Evolutionary conservation across 2,797 vertebrate species (phyloP).

Genomic region (Benthosema pterotum): DNA sequence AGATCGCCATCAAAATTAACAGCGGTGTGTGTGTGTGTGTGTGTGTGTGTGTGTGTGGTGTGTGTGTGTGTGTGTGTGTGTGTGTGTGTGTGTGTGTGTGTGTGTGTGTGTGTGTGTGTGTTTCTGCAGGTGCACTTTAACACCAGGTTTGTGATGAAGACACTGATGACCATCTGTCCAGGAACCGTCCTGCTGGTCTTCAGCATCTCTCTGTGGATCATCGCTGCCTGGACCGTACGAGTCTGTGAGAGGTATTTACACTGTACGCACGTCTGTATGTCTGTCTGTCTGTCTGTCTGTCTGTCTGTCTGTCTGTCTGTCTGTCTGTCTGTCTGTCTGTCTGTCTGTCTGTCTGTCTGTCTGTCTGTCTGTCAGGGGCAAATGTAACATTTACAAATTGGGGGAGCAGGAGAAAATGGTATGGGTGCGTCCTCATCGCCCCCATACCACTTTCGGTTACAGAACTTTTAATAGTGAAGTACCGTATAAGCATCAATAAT

Average conservation of each 20-base stretch:
- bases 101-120: slow-evolving; percentile 17
- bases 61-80: slow-evolving; percentile 10
- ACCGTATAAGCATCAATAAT: no score
- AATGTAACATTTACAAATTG: no score
- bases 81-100: slow-evolving; percentile 2
- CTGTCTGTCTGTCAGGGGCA: no score
- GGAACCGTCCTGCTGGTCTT: slow-evolving; percentile 97
- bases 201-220: slow-evolving; percentile 99
- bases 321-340: background rate
- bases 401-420: no score
- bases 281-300: slow-evolving; percentile 19
- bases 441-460: no score
- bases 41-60: slow-evolving; percentile 4
- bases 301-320: slow-evolving; percentile 16
- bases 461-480: no score
- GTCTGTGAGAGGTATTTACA: slow-evolving; percentile 95
- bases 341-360: no score
- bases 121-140: slow-evolving; percentile 93
- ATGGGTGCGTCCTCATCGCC: no score
- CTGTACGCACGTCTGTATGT: slow-evolving; percentile 17
- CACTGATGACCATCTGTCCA: slow-evolving; percentile 98
- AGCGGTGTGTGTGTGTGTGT: background rate
- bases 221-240: slow-evolving; percentile 96
- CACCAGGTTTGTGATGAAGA: slow-evolving; percentile 99
- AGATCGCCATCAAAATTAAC: no score